Base-by-base conservation (phyloP, 2,113 vertebrate species). In the Lontra canadensis region DNA sequence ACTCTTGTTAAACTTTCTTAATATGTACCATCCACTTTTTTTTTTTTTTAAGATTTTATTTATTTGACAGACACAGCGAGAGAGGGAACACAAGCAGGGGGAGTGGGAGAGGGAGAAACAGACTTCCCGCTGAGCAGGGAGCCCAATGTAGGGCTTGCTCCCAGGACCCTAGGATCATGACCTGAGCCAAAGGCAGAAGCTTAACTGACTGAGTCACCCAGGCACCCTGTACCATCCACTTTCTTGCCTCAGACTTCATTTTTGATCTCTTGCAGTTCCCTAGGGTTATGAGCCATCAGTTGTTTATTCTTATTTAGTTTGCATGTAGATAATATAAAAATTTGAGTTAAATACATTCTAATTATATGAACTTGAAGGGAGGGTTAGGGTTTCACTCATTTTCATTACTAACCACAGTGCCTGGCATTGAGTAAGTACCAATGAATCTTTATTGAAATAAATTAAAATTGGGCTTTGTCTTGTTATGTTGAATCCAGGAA, bases 1-100 rank as follows among this genome's bases (percentile, higher is more conserved):
- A 86, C 31, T 85, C 44, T 94, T 96, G 18, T 63, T 94, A 61
- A 96, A 88, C 15, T 96, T 88, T 89, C 39, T 39, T 88, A 85
- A 47, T 85, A 36, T 52, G 29, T 81, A 86, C n/a, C 29, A 81
- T 31, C 9, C 59, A 31, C 42, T 52, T 52, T 52, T 52, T 52
- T 49, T 52, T 52, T 52, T 52, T 52, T 52, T 42, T 42, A 42
- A 49, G 47, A 49, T 49, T 52, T 52, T 52, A 52, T 52, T 52
- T 52, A 55, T 55, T 55, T 55, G 52, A 55, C 52, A 55, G 52
- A 55, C 52, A 55, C 52, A 55, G 52, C 5, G 17, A 55, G 15
- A 55, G 52, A 55, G 52, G 17, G 52, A 55, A 55, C 52, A 55
- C 52, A 55, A 55, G 52, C 52, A 55, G 5, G 52, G 17, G 52